These are phyloP conservation scores for Polydrusus pterygomalis DNA, from an alignment of 2,888 invertebrate species.

Conservation along the genomic window DNA sequence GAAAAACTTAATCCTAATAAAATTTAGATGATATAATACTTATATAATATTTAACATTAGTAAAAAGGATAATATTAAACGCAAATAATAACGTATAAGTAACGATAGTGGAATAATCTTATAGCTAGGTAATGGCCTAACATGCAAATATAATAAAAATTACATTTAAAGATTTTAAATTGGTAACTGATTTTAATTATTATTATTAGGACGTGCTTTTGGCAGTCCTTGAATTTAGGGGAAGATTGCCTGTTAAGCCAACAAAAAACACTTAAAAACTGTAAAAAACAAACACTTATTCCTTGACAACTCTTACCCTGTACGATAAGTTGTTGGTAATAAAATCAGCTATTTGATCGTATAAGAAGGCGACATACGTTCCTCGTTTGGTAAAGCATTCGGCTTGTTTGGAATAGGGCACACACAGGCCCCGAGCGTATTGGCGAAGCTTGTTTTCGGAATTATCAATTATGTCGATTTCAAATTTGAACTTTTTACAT, in stretches of 20 bases:
- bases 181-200: too few species aligned
- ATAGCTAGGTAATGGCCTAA: background rate
- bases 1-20: background rate
- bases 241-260: background rate
- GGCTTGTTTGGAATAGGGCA: conserved; percentile 39
- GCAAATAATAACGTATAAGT: background rate
- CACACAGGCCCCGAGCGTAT: conserved; percentile 58
- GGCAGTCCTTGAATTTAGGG: background rate
- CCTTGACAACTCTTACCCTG: conserved; percentile 54
- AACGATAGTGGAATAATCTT: background rate
- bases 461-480: conserved; percentile 65
- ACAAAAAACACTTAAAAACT: background rate
- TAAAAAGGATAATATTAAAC: background rate
- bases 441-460: conserved; percentile 58
- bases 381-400: conserved; percentile 50
- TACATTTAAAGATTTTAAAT: too few species aligned
- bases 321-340: conserved; percentile 53
- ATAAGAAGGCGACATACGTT: conserved; percentile 45
- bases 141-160: conserved; percentile 1
- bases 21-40: background rate
- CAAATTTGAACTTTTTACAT: conserved; percentile 62
- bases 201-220: too few species aligned
- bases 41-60: background rate
- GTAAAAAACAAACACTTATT: conserved; percentile 32
- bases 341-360: conserved; percentile 57